Percentiles rank a stretch among this genome's conserved stretches.
Conservation (phyloP, 2,797 vertebrate species). For the Natrix natrix region DNA sequence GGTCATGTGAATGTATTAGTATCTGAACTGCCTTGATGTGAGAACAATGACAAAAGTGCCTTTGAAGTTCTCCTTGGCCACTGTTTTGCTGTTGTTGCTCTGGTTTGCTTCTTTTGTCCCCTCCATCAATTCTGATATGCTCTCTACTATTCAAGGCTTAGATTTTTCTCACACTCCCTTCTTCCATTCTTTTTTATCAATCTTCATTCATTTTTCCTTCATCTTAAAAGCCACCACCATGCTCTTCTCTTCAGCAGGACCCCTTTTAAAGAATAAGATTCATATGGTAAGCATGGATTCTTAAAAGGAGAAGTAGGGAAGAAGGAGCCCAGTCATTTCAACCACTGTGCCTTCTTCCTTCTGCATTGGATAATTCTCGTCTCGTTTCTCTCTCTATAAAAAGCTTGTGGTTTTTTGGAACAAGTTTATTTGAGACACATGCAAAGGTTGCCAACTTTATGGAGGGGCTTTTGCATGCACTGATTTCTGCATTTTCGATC, state of each 20-base stretch:
- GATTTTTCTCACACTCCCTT: not conserved
- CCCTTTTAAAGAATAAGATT: not conserved
- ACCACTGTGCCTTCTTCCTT: not conserved
- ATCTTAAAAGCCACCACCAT: not conserved
- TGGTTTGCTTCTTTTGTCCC: not conserved
- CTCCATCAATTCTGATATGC: not conserved
- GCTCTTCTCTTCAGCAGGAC: not conserved
- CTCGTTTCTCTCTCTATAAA: conserved; percentile 35
- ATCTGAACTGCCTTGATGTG: not conserved
- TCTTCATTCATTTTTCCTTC: not conserved
- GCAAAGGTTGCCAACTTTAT: conserved; percentile 44
- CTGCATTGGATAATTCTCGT: conserved; percentile 24
- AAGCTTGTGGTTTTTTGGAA: conserved; percentile 41
- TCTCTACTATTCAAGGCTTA: not conserved
- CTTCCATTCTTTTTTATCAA: not conserved
- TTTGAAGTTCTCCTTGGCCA: not conserved
- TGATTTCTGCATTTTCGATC: conserved; percentile 48
- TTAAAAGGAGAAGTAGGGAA: not conserved
- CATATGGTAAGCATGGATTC: not conserved
- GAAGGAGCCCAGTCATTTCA: not conserved
- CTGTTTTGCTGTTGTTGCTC: not conserved
- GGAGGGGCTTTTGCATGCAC: conserved; percentile 34
- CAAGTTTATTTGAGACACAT: conserved; percentile 36
- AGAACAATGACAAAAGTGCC: not conserved
- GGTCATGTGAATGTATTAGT: not conserved